Evolutionary conservation across 2,113 vertebrate genomes (phyloP).

Genomic region (Rhea americana): DNA sequence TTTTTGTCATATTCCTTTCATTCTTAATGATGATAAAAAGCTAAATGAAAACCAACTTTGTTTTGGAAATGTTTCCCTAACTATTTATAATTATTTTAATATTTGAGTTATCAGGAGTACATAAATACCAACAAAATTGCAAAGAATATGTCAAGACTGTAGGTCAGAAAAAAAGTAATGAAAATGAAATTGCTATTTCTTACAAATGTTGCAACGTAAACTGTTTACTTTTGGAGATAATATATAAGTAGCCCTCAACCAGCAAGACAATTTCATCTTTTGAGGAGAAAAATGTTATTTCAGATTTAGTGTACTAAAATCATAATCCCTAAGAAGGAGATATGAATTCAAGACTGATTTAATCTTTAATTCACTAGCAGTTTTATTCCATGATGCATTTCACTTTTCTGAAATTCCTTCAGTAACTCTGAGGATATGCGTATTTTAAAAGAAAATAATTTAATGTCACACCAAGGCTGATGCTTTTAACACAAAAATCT

Average conservation of each 20-base stretch:
- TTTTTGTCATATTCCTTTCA: not conserved
- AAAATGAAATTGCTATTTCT: slow-evolving; percentile 13
- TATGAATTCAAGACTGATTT: not conserved
- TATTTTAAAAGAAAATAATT: slow-evolving; percentile 9
- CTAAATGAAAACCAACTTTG: not conserved
- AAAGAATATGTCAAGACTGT: not conserved
- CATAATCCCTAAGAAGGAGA: not conserved
- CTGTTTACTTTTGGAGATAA: not conserved
- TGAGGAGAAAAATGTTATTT: not conserved
- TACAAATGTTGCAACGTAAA: not conserved
- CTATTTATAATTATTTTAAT: not conserved
- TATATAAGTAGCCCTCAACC: not conserved
- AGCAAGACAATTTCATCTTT: not conserved
- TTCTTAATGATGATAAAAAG: not conserved
- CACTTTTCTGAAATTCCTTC: not conserved
- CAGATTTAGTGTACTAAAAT: not conserved
- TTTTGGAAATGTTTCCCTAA: not conserved
- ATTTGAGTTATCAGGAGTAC: not conserved
- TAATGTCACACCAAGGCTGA: not conserved
- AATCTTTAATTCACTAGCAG: not conserved
- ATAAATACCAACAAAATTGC: not conserved
- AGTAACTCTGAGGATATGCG: not conserved
- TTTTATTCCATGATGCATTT: not conserved
- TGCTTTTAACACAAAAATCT: not conserved
- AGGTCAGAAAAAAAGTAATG: not conserved